phyloP scores from a whole-genome alignment of 2,113 vertebrate species.

The Odontophorus gujanensis region DNA sequence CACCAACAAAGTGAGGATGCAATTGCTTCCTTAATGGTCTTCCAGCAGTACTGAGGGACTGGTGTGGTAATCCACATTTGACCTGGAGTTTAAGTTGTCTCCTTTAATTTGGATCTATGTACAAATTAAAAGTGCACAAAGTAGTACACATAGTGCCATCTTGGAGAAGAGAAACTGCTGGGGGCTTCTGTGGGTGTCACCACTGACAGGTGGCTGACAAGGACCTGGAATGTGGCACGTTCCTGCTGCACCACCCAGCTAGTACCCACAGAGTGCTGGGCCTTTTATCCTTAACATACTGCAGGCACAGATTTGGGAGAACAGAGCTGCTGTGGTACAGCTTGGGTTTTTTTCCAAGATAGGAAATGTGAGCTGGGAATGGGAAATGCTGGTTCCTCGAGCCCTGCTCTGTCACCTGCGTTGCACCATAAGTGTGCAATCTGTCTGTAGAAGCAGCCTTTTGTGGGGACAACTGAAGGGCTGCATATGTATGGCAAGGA shows the following conservation, averaged over 20 bases:
- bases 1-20: conserved; percentile 72
- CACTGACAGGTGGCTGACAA: not conserved
- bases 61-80: not conserved
- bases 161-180: not conserved
- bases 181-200: not conserved
- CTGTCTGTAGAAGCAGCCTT: not conserved
- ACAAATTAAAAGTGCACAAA: too few relatives aligned
- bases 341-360: not conserved
- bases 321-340: not conserved
- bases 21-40: not conserved
- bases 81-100: not conserved
- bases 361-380: not conserved
- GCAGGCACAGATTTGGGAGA: not conserved
- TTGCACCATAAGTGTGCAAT: not conserved
- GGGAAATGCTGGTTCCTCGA: not conserved
- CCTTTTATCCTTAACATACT: not conserved
- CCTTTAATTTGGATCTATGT: not conserved
- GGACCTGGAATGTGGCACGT: not conserved
- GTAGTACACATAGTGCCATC: not conserved
- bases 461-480: not conserved
- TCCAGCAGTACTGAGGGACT: not conserved
- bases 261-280: rapidly evolving
- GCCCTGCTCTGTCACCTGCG: not conserved
- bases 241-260: not conserved
- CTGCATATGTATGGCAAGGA: not conserved